Conservation (phyloP, 2,797 vertebrate genomes). For the Phoxinus dragarum region DNA sequence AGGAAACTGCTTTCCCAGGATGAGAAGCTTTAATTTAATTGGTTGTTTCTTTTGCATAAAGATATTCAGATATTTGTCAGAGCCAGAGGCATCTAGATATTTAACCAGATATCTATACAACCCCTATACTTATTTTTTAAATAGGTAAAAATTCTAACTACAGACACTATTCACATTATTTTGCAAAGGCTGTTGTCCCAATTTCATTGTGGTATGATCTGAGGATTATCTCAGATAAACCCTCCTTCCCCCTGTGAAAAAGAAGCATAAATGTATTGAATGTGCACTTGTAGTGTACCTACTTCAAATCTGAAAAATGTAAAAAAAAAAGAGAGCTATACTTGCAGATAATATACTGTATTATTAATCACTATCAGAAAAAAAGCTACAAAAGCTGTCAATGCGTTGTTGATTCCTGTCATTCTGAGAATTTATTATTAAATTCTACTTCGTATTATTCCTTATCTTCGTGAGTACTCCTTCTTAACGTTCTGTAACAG, state of each 20-base stretch:
- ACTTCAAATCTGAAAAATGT: too few relatives aligned
- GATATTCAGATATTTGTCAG: neutral
- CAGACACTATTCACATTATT: neutral
- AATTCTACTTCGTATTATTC: too few relatives aligned
- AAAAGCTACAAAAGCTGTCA: too few relatives aligned
- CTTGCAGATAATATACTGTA: too few relatives aligned
- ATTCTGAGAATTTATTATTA: too few relatives aligned
- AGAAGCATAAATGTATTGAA: neutral
- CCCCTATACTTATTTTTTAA: neutral
- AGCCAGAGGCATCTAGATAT: neutral
- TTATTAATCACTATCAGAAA: too few relatives aligned
- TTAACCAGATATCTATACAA: neutral
- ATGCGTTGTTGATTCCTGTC: too few relatives aligned
- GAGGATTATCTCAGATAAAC: neutral
- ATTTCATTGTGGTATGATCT: neutral
- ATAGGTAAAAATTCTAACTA: neutral
- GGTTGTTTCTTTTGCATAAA: neutral
- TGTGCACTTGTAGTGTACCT: neutral
- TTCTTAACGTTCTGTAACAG: too few relatives aligned
- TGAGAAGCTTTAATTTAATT: slow-evolving; percentile 16
- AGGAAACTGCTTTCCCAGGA: neutral
- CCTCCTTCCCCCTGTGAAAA: neutral
- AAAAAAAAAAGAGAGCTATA: too few relatives aligned
- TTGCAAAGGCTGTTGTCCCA: neutral
- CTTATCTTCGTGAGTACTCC: too few relatives aligned